Percentiles rank a stretch among this genome's conserved stretches.
Conservation (phyloP, 2,888 invertebrate species). For the Lottia gigantea region DNA sequence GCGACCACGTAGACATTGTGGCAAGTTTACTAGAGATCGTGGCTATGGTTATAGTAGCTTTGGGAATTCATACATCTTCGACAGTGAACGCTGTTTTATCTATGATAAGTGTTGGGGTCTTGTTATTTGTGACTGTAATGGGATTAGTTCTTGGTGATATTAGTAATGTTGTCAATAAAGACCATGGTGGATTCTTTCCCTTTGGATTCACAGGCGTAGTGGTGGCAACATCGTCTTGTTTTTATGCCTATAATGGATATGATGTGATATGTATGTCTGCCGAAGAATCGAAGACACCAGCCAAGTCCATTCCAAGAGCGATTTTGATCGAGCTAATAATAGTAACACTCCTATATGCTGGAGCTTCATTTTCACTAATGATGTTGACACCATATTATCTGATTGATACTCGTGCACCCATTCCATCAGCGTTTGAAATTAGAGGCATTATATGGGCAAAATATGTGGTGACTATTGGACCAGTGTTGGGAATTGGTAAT, state of each 20-base stretch:
- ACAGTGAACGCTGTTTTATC: slow-evolving; percentile 66
- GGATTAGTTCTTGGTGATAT: slow-evolving; percentile 86
- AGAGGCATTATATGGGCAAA: slow-evolving; percentile 55
- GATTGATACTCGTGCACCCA: slow-evolving; percentile 55
- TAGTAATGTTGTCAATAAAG: slow-evolving; percentile 79
- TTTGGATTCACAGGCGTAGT: slow-evolving; percentile 61
- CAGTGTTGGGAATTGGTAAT: slow-evolving; percentile 56
- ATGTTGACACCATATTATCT: slow-evolving; percentile 53
- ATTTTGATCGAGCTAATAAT: slow-evolving; percentile 50
- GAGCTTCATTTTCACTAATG: slow-evolving; percentile 51
- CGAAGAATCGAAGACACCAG: slow-evolving; percentile 67
- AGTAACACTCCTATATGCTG: slow-evolving; percentile 53
- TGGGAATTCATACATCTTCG: slow-evolving; percentile 65
- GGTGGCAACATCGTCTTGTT: slow-evolving; percentile 67
- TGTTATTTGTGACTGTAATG: slow-evolving; percentile 70
- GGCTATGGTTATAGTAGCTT: slow-evolving; percentile 69
- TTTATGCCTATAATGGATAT: slow-evolving; percentile 69
- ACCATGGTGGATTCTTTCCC: slow-evolving; percentile 58
- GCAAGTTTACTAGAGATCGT: slow-evolving; percentile 61
- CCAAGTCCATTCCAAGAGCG: slow-evolving; percentile 66
- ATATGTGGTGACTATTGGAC: slow-evolving; percentile 54
- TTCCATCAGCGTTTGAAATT: slow-evolving; percentile 57
- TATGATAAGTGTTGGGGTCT: slow-evolving; percentile 60
- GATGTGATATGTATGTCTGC: slow-evolving; percentile 68
- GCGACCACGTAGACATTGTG: slow-evolving; percentile 66